phyloP scores from a whole-genome alignment of 2,888 invertebrate species.

The Boloria selene region DNA sequence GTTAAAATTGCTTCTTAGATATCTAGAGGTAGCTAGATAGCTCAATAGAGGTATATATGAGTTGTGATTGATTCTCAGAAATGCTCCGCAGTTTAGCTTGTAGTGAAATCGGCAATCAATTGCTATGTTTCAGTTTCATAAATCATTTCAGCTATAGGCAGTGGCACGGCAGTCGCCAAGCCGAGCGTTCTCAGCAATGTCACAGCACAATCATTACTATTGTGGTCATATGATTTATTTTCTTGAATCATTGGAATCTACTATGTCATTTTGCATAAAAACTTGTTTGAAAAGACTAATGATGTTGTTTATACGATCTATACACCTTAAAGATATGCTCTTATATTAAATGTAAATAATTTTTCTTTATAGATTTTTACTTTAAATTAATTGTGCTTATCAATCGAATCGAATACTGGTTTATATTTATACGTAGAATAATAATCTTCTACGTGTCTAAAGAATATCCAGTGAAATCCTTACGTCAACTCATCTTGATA shows the following conservation, averaged over 20 bases:
- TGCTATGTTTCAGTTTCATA: slow-evolving; percentile 52
- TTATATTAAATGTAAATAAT: no score
- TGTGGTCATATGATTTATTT: slow-evolving; percentile 23
- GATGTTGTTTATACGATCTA: background rate
- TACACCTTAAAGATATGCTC: no score
- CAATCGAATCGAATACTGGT: no score
- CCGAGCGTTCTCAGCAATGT: slow-evolving; percentile 26
- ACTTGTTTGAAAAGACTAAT: background rate
- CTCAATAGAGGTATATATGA: background rate
- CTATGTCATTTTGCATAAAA: background rate
- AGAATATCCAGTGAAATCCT: slow-evolving; percentile 14
- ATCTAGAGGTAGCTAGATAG: no score
- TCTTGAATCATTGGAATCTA: slow-evolving; percentile 2
- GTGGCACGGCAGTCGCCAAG: slow-evolving; percentile 27
- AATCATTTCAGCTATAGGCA: slow-evolving; percentile 49
- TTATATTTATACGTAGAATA: slow-evolving; percentile 6
- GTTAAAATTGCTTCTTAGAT: background rate
- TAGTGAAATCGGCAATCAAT: slow-evolving; percentile 52
- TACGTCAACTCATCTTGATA: slow-evolving; percentile 48
- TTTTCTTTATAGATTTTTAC: background rate
- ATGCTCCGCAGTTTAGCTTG: background rate
- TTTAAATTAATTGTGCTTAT: background rate
- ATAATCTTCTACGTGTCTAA: slow-evolving; percentile 7
- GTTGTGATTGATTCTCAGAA: background rate
- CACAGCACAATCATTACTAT: slow-evolving; percentile 26